Conservation (phyloP, 2,888 invertebrate genomes). For the Sericinus montela region DNA sequence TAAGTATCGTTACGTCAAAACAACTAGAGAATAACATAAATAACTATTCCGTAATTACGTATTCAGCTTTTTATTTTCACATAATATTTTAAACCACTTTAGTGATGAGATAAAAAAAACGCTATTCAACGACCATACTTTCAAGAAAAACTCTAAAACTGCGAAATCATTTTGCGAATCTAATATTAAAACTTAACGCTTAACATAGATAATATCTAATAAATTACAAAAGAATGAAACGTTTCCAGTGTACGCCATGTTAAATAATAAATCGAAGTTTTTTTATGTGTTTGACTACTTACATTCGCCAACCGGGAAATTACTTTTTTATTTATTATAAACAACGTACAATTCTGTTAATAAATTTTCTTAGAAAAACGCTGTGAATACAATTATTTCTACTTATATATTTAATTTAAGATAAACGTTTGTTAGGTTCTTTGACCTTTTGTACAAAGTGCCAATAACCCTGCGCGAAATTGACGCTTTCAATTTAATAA, state of each 20-base stretch:
- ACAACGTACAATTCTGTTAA: neutral
- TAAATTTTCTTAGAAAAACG: slow-evolving; percentile 4
- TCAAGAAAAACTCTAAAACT: neutral
- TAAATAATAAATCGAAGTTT: slow-evolving; percentile 7
- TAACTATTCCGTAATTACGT: neutral
- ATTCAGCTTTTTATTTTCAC: neutral
- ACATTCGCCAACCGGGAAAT: neutral
- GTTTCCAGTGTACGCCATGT: slow-evolving; percentile 5
- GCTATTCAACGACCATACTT: neutral
- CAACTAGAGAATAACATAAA: neutral
- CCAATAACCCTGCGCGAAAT: slow-evolving; percentile 10
- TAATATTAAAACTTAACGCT: slow-evolving; percentile 9
- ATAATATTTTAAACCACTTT: neutral
- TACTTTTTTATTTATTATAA: slow-evolving; percentile 2
- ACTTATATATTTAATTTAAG: no score
- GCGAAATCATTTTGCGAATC: slow-evolving; percentile 4
- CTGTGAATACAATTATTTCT: no score
- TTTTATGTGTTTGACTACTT: neutral
- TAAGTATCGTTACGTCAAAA: neutral
- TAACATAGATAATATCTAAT: slow-evolving; percentile 8
- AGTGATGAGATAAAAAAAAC: neutral
- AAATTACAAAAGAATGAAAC: slow-evolving; percentile 9
- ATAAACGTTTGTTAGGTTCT: slow-evolving; percentile 9
- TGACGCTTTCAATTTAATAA: neutral
- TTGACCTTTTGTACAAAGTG: slow-evolving; percentile 4